Evolutionary conservation across 2,797 vertebrate genomes (phyloP).

Genomic region (Euphonia xanthogaster): DNA sequence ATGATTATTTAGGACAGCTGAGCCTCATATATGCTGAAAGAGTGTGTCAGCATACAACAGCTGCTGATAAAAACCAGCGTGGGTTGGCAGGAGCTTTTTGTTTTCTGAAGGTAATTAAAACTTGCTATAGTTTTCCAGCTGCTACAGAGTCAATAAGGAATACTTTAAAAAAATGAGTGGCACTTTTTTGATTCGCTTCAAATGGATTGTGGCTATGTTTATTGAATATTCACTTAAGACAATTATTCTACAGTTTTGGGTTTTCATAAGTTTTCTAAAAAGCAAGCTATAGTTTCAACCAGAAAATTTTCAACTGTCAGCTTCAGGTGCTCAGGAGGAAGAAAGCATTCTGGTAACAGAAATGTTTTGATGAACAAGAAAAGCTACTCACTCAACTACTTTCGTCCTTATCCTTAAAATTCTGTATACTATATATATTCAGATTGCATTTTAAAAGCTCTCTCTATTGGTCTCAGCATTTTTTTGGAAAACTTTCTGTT

Average conservation of each 20-base stretch:
- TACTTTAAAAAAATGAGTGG: slow-evolving; percentile 11
- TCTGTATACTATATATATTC: background rate
- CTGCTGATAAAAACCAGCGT: slow-evolving; percentile 67
- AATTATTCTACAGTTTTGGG: background rate
- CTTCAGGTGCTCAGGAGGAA: background rate
- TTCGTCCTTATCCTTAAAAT: background rate
- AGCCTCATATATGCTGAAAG: slow-evolving; percentile 61
- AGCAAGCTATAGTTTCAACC: background rate
- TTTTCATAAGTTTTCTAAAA: background rate
- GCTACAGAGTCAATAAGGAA: slow-evolving; percentile 53
- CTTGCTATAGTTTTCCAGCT: slow-evolving; percentile 68
- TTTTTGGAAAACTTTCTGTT: background rate
- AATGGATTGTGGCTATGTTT: background rate
- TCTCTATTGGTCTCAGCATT: background rate
- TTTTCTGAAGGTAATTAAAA: slow-evolving; percentile 75
- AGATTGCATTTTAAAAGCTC: background rate
- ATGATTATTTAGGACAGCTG: slow-evolving; percentile 72
- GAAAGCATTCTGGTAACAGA: background rate
- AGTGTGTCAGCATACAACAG: slow-evolving; percentile 60
- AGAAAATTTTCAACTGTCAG: background rate
- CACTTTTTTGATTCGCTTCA: slow-evolving; percentile 24
- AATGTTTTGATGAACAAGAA: background rate
- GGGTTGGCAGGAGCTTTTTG: slow-evolving; percentile 63
- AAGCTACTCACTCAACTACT: background rate
- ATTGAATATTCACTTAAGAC: background rate